Base-by-base conservation (phyloP, 1,140 invertebrate genomes). In the Macrotrachela quadricornifera region DNA sequence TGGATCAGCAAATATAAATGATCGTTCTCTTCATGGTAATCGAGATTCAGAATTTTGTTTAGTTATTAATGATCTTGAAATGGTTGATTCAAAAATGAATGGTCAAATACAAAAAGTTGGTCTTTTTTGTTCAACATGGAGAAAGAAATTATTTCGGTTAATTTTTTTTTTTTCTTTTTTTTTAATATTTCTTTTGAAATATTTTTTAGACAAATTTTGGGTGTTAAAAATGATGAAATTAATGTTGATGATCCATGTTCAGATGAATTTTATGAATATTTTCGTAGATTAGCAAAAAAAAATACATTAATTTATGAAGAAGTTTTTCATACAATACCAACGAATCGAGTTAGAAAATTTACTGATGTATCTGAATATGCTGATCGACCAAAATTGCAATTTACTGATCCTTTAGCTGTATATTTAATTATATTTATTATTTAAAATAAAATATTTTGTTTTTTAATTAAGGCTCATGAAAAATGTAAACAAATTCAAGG, bases 1-100 rank as follows among this genome's bases (percentile, higher is more conserved):
- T 63, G 91, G 91, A 3, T 92, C 85, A 10, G 88, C 90, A 0
- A 96, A 96, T 66, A 90, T 96, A 56, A 96, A 96, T 63, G 91
- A 96, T 65, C 71, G 91, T 49, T 91, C 85, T 53, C 77, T 95
- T 76, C 73, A 63, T 18, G 64, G 44, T 17, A 82, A 80, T 55
- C 74, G 90, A 57, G 90, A 96, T 63, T 92, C 86, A 10, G 91
- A 96, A 73, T 80, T 95, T 15, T 86, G 84, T 21, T 77, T 82
- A 44, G 68, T 85, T 30, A 75, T 86, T 51, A 75, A 81, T 77
- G 86, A 92, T 69, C 77, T 80, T 64, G 76, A 79, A 57, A 57
- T 70, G 40, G 47, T 59, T 62, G n/a, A 58, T 65, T 50, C 66
- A 66, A 60, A 54, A 39, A 60, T 62, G 80, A 81, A 85, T 67